A percentile compares a stretch with the other conserved stretches of the same genome.
Evolutionary conservation across 2,888 invertebrate species (phyloP).

Genomic region (Epsilonema sp.): DNA sequence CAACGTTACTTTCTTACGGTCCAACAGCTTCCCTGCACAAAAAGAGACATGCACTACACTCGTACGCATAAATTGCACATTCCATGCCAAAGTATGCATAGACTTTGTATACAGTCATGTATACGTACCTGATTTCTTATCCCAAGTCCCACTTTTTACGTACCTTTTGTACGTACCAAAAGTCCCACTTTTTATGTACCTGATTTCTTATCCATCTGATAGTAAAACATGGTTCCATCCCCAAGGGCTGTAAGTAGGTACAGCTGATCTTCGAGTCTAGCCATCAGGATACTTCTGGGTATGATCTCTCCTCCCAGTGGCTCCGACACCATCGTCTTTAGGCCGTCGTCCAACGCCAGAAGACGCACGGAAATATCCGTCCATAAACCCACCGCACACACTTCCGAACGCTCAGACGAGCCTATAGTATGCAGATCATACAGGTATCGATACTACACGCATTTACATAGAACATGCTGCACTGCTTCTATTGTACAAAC

Average conservation of each 20-base stretch:
- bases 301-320: conserved; percentile 51
- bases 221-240: conserved; percentile 94
- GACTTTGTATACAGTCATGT: too few species aligned
- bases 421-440: too few species aligned
- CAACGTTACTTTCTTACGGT: conserved; percentile 81
- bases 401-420: conserved; percentile 41
- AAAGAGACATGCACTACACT: too few species aligned
- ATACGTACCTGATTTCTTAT: too few species aligned
- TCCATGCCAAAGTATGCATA: too few species aligned
- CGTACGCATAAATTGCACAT: too few species aligned
- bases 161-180: too few species aligned
- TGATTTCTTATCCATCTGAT: conserved; percentile 47
- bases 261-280: conserved; percentile 67
- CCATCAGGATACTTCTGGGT: conserved; percentile 80
- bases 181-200: too few species aligned
- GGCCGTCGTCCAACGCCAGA: conserved; percentile 54
- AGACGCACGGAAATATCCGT: conserved; percentile 82
- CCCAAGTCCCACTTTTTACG: too few species aligned
- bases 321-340: conserved; percentile 43
- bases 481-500: too few species aligned
- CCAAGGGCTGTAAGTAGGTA: conserved; percentile 53
- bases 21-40: conserved; percentile 43
- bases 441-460: too few species aligned
- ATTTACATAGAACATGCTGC: too few species aligned
- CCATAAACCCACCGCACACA: conserved; percentile 86